phyloP scores from a whole-genome alignment of 2,888 invertebrate species.

The Euclidia mi region DNA sequence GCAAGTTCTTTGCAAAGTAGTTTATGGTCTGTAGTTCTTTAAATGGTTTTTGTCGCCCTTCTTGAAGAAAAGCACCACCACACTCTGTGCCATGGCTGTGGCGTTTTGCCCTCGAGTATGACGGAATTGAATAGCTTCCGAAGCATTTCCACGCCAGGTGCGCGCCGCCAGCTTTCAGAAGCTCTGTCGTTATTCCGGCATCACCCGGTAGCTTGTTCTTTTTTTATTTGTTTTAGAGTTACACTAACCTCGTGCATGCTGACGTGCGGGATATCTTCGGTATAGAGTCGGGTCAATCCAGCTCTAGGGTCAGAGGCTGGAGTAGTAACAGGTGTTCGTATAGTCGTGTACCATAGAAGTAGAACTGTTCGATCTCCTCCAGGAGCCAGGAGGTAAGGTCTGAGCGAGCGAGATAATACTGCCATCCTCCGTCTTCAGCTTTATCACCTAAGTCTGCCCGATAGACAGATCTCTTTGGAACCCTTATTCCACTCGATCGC shows the following conservation, averaged over 20 bases:
- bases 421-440: slow-evolving; percentile 5
- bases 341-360: too few relatives aligned
- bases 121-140: slow-evolving; percentile 27
- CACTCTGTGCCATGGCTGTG: slow-evolving; percentile 5
- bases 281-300: slow-evolving; percentile 11
- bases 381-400: not conserved
- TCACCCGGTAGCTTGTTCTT: slow-evolving; percentile 22
- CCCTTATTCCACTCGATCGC: not conserved
- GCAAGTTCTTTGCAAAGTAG: too few relatives aligned
- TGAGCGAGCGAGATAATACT: not conserved
- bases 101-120: not conserved
- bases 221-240: slow-evolving; percentile 11
- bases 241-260: slow-evolving; percentile 9
- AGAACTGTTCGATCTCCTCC: too few relatives aligned
- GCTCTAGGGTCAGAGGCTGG: not conserved
- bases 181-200: slow-evolving; percentile 31
- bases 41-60: not conserved
- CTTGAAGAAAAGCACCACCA: slow-evolving; percentile 9
- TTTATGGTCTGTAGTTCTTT: too few relatives aligned
- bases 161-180: slow-evolving; percentile 34
- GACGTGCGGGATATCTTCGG: slow-evolving; percentile 11
- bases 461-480: slow-evolving; percentile 3
- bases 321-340: too few relatives aligned
- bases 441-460: slow-evolving; percentile 5
- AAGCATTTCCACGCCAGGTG: slow-evolving; percentile 19